Evolutionary conservation across 2,797 vertebrate species (phyloP), one percentile per base, ranked within the genome.

Genomic region (Oryzias dopingdopingensis): DNA sequence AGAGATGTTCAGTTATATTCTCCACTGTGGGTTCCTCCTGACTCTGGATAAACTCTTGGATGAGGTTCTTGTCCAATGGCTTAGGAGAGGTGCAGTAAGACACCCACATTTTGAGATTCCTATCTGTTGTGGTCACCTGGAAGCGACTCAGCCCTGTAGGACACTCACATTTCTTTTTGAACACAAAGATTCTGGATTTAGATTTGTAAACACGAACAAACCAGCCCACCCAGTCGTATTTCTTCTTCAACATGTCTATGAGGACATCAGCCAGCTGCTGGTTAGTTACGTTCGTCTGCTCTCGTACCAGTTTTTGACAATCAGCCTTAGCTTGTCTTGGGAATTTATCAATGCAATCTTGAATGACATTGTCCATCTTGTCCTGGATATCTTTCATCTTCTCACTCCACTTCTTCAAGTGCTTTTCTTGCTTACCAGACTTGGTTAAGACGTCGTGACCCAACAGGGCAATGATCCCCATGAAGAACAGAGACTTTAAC

Each of bases 221-320:
- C 92, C 92, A 94, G 67, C 65, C 60, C 67, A 93, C 89, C 90
- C 90, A 93, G 83, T 93, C 89, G 0, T 90, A 92, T 69, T 92
- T 92, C 72, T 67, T 85, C 76, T 82, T 89, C 0, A 93, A 63
- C 5, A 72, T 76, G 42, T 89, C 84, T 2, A 92, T 4, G 48
- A 93, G 49, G 0, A 75, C 65, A 2, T 91, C 82, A 0, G 91
- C 90, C 5, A 92, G 70, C 73, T 91, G 69, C 77, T 92, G 85
- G 80, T 81, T 86, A 71, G 43, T 87, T 2, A 82, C 29, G 15
- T 37, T 47, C 0, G 54, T 40, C 49, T 81, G 59, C 63, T 92
- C 85, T 59, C 89, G 84, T 56, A 92, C 82, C n/a, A 92, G 55
- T 0, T 70, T 73, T 1, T 68, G 78, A 55, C 68, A 56, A 49